These are phyloP conservation scores for Chamaetylas fuelleborni DNA, from an alignment of 2,113 vertebrate species.

Conservation along the genomic window DNA sequence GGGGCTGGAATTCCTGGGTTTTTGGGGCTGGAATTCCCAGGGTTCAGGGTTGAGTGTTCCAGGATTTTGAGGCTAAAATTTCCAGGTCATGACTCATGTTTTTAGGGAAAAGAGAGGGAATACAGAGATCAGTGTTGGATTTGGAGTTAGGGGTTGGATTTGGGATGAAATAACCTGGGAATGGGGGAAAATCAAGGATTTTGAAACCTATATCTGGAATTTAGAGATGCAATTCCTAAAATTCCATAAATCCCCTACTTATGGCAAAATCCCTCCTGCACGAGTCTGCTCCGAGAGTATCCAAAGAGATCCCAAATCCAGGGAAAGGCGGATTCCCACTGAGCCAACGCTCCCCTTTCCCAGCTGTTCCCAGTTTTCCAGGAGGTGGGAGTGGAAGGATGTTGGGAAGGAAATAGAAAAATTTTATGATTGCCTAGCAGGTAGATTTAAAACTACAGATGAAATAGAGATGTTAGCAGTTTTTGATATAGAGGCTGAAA, in stretches of 20 bases:
- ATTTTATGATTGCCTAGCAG: too few species aligned
- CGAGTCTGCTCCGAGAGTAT: fast-evolving
- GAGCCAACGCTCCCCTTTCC: background rate
- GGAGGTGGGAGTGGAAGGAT: background rate
- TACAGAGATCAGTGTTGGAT: background rate
- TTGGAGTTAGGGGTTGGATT: background rate
- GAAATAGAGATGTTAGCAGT: too few species aligned
- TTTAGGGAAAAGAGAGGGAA: background rate
- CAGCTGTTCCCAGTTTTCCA: background rate
- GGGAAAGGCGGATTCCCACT: background rate
- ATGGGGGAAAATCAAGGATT: background rate
- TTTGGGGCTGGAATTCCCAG: too few species aligned
- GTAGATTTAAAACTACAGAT: too few species aligned
- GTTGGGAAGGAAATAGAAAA: too few species aligned
- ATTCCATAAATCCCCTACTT: background rate
- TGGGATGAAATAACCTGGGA: background rate
- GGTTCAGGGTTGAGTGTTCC: too few species aligned
- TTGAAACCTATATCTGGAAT: background rate
- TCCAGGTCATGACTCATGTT: background rate
- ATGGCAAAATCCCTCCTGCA: background rate
- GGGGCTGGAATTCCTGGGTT: too few species aligned
- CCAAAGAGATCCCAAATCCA: background rate
- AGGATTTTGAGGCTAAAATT: too few species aligned
- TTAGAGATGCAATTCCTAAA: background rate
- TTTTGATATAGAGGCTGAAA: too few species aligned